These are phyloP conservation scores for chimpanzee (Pan troglodytes) DNA, from an alignment of 2,113 vertebrate genomes.

Conservation along the genomic window NHGRI_mPanTro3-v2.1_pri NC_072414.2:65496501-65497000, in stretches of 20 bases:
- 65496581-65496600: neutral
- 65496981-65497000: neutral
- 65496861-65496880: neutral
- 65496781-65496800: neutral
- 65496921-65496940: neutral
- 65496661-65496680: neutral
- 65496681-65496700: neutral
- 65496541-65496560: neutral
- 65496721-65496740: too few species aligned
- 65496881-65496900: neutral
- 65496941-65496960: neutral
- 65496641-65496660: neutral
- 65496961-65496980: neutral
- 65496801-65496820: neutral
- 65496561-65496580: neutral
- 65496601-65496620: neutral
- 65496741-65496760: too few species aligned
- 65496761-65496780: too few species aligned
- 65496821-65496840: neutral
- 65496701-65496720: neutral
- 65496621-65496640: neutral
- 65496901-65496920: neutral
- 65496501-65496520: neutral
- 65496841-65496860: neutral
- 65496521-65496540: neutral